Base-by-base conservation (phyloP, 2,888 invertebrate species). In the Brachyopa scutellaris region DNA sequence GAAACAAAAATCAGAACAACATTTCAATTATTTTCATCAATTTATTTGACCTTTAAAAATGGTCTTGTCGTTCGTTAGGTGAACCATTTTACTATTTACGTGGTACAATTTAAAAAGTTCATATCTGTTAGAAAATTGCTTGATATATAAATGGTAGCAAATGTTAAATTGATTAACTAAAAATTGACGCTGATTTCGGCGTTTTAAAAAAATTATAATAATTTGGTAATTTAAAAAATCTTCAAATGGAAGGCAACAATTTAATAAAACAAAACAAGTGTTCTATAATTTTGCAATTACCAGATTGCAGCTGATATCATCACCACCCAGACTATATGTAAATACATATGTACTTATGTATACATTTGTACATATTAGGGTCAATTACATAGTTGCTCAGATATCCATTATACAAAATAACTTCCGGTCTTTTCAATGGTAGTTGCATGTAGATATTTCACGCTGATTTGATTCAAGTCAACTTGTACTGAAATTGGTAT, bases 1-100 rank as follows among this genome's bases (percentile, higher is more conserved):
- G 40, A 19, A 59, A 42, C 29, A 45, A 11, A 45, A 59, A 59
- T 45, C 59, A 59, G 19, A 59, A 7, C 17, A 8, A 6, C 42
- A 31, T 31, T 42, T 59, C 59, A 61, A 31, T 47, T 47, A 51
- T 51, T 51, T 38, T 26, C 2, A 19, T 49, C 29, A 72, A 72
- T 72, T 72, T 62, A 62, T 72, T 45, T 72, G 72, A 62, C 72
- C 72, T 72, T 53, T 62, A 26, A 9, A 11, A 21, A 9, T 9
- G 21, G 19, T 33, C 29, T 17, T 33, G 31, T 33, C 29, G 9
- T 47, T 19, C 31, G 26, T 23, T 45, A 47, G 9, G n/a, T 19
- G 21, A 8, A 62, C 36, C 38, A 64, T 64, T 64, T 51, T 51
- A 26, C 26, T n/a, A n/a, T n/a, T n/a, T n/a, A n/a, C n/a, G n/a